phyloP scores from a whole-genome alignment of 2,113 vertebrate species.

The Salvelinus sp. region DNA sequence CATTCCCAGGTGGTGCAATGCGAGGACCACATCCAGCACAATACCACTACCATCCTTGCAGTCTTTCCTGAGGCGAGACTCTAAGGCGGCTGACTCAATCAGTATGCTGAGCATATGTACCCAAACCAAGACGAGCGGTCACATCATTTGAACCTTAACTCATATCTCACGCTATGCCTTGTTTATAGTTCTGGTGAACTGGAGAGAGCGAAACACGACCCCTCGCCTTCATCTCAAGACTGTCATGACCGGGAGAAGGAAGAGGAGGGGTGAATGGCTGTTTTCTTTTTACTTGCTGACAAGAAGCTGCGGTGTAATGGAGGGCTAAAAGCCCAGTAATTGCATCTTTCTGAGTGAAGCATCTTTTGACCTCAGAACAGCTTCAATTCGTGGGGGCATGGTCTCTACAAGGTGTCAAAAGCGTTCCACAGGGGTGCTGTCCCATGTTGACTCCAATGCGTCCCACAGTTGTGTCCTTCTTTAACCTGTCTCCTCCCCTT shows the following conservation, averaged over 20 bases:
- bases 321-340: slow-evolving; percentile 71
- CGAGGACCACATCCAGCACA: too few species aligned
- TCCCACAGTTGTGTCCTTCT: too few species aligned
- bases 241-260: too few species aligned
- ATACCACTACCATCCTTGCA: too few species aligned
- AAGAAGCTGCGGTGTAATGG: not conserved
- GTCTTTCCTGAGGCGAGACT: too few species aligned
- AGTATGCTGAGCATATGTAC: slow-evolving; percentile 66
- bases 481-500: too few species aligned
- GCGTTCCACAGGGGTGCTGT: too few species aligned
- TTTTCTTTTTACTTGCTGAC: not conserved
- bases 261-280: not conserved
- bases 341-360: slow-evolving; percentile 56
- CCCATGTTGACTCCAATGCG: too few species aligned
- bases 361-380: slow-evolving; percentile 31
- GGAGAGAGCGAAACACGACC: not conserved
- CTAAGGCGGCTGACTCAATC: slow-evolving; percentile 35
- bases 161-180: slow-evolving; percentile 59
- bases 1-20: too few species aligned
- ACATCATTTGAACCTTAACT: slow-evolving; percentile 62
- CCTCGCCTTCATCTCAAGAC: slow-evolving; percentile 33
- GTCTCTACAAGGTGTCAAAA: too few species aligned
- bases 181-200: slow-evolving; percentile 36
- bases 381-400: too few species aligned
- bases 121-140: slow-evolving; percentile 63